These are phyloP conservation scores for Bhutanitis thaidina DNA, from an alignment of 2,888 invertebrate species.

Conservation along the genomic window DNA sequence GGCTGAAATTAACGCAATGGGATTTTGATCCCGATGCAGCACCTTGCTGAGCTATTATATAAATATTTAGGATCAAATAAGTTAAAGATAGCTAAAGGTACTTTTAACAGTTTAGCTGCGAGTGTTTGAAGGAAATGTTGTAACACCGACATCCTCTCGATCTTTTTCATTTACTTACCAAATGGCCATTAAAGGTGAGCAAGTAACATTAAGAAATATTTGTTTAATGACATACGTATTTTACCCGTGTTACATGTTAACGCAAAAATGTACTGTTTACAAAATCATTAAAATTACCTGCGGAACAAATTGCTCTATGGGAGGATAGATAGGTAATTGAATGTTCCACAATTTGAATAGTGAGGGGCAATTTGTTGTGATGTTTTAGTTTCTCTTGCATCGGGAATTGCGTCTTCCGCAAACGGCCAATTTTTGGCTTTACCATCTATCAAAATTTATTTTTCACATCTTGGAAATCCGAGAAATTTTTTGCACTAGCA, in stretches of 20 bases:
- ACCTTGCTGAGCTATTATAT: too few species aligned
- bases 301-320: conserved; percentile 15
- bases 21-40: too few species aligned
- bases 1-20: too few species aligned
- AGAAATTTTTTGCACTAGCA: too few species aligned
- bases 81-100: too few species aligned
- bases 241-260: background rate
- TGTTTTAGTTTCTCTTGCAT: too few species aligned
- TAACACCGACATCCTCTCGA: conserved; percentile 14
- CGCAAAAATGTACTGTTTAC: conserved; percentile 15
- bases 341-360: background rate
- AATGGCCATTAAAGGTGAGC: conserved; percentile 13
- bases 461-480: too few species aligned
- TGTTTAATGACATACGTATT: conserved; percentile 14
- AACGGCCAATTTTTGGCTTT: too few species aligned
- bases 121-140: conserved; percentile 4
- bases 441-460: too few species aligned
- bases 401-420: too few species aligned
- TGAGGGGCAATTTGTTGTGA: too few species aligned
- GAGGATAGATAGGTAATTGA: background rate
- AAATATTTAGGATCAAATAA: too few species aligned
- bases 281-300: conserved; percentile 12
- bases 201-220: conserved; percentile 14
- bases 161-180: conserved; percentile 14
- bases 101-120: background rate